A percentile compares a stretch with the other conserved stretches of the same genome.
phyloP scores from a whole-genome alignment of 2,888 invertebrate genomes.

The Hanleya hanleyi region DNA sequence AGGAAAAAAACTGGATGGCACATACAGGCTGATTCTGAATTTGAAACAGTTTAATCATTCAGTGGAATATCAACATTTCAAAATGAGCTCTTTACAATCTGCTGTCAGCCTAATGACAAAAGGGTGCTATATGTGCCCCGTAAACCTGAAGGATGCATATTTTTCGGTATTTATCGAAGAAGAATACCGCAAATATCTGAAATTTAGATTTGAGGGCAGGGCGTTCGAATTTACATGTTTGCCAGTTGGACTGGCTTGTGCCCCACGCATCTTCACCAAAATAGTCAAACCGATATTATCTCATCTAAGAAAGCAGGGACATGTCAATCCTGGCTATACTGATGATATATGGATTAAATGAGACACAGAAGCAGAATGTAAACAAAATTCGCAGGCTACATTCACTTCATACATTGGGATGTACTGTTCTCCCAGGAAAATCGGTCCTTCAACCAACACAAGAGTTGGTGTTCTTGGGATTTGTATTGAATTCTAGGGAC shows the following conservation, averaged over 20 bases:
- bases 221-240: conserved; percentile 1
- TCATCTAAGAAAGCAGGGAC: background rate
- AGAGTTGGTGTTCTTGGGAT: conserved; percentile 25
- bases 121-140: no score
- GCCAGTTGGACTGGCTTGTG: background rate
- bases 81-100: no score
- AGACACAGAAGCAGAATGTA: background rate
- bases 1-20: no score
- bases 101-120: no score
- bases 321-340: background rate
- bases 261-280: conserved; percentile 3
- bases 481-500: conserved; percentile 21
- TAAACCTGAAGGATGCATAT: no score
- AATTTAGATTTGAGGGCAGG: no score
- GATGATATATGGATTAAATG: background rate
- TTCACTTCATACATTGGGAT: background rate
- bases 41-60: no score
- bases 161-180: no score
- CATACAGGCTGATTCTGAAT: no score
- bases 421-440: conserved; percentile 13
- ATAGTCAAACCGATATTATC: background rate
- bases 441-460: conserved; percentile 26
- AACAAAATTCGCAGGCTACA: background rate
- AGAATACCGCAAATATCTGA: no score
- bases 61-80: no score